These are phyloP conservation scores for Huso huso DNA, from an alignment of 2,797 vertebrate genomes.

Conservation along the genomic window DNA sequence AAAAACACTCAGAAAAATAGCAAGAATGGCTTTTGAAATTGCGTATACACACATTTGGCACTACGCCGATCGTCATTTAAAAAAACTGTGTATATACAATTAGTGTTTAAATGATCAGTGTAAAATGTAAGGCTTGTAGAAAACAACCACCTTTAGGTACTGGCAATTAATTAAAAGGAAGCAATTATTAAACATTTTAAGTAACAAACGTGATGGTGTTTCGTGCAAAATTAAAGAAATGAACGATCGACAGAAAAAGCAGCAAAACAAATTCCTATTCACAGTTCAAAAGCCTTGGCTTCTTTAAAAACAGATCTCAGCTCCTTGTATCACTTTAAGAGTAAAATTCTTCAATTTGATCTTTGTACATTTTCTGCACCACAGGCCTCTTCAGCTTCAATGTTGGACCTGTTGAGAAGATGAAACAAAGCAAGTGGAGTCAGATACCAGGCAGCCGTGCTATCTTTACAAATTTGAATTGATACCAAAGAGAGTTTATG, in stretches of 20 bases:
- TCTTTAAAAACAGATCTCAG: too few relatives aligned
- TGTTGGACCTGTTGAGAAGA: constrained; percentile 55
- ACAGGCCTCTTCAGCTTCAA: constrained; percentile 66
- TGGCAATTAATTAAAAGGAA: too few relatives aligned
- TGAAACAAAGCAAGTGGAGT: constrained; percentile 3
- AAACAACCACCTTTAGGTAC: too few relatives aligned
- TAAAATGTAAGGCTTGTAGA: neutral
- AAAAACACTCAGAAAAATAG: neutral
- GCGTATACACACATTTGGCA: neutral
- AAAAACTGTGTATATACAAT: neutral
- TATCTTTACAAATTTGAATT: too few relatives aligned
- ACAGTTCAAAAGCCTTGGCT: too few relatives aligned
- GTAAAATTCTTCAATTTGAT: constrained; percentile 57
- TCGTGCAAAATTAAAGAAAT: neutral
- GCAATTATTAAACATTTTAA: too few relatives aligned
- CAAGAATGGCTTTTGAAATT: neutral
- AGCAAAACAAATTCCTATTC: neutral
- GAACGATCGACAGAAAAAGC: neutral
- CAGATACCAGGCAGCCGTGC: too few relatives aligned
- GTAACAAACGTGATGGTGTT: too few relatives aligned
- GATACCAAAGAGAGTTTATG: too few relatives aligned
- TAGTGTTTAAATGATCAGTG: neutral
- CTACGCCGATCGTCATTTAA: neutral
- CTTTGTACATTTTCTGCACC: constrained; percentile 62
- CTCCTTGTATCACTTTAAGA: neutral